Evolutionary conservation across 2,113 vertebrate genomes (phyloP), one percentile per base, ranked within the genome.

Genomic region (Falcunculus frontatus): DNA sequence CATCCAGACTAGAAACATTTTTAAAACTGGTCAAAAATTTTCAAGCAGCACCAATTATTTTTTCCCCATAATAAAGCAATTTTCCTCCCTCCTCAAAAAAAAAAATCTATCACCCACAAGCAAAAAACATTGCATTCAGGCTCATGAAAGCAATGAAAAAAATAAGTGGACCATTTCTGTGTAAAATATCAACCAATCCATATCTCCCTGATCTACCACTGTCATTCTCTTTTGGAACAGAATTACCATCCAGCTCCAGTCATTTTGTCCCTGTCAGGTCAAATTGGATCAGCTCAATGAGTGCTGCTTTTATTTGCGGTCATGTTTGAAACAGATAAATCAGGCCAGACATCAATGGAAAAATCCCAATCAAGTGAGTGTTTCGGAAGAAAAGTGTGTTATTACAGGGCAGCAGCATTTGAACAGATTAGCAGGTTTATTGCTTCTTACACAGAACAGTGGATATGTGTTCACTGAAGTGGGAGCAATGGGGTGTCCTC

Each of bases 241-340:
- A 93, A 93, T 87, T 94, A 89, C 83, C 16, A 88, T 87, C 92
- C 64, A 72, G 69, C 52, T 91, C 65, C 23, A 89, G 83, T 93
- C 52, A 92, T 95, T 96, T 93, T 86, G 75, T 93, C 83, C 88
- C 95, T 96, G 93, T 94, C 96, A 95, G 88, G 90, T 95, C 92
- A 96, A 77, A 96, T 95, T 82, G 92, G 60, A 94, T 96, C 88
- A 93, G 56, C 7, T 94, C 86, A 87, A 72, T 57, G 76, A 96
- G 62, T 4, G 0, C 37, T 2, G 50, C 92, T 94, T 95, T 97
- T 93, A 93, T 96, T 93, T 93, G 72, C 2, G 1, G 87, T 94
- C 93, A 86, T 57, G 80, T 93, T 90, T 89, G 83, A 93, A 94
- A 88, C 79, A 56, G 83, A 97, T 88, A 95, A 95, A 96, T 95